Percentiles rank a stretch among this genome's conserved stretches.
phyloP scores from a whole-genome alignment of 2,888 invertebrate species.

The Colletes collaris region DNA sequence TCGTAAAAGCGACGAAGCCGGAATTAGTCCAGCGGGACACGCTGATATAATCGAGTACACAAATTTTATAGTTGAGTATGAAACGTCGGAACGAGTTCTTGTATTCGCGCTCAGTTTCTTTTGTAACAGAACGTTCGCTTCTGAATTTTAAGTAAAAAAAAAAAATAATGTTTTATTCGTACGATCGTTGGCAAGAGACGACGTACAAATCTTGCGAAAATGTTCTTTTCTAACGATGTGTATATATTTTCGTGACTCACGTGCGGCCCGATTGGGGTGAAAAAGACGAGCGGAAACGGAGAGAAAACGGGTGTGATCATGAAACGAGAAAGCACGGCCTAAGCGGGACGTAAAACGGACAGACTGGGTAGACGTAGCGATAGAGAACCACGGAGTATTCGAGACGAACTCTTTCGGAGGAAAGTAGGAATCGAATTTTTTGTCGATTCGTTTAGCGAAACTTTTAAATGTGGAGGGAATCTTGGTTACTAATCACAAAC shows the following conservation, averaged over 20 bases:
- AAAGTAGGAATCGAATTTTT: conserved; percentile 4
- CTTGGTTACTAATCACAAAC: too few relatives aligned
- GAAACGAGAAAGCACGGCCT: conserved; percentile 70
- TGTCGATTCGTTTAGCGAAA: too few relatives aligned
- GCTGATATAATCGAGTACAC: neutral
- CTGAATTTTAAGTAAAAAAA: too few relatives aligned
- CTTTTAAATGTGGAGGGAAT: too few relatives aligned
- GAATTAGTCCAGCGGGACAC: neutral
- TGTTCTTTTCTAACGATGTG: conserved; percentile 7
- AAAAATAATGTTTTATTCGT: too few relatives aligned
- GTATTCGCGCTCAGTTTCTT: neutral
- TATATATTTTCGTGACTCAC: neutral
- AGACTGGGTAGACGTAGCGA: conserved; percentile 9
- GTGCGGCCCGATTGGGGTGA: conserved; percentile 43
- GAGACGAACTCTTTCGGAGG: conserved; percentile 27
- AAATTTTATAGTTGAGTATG: neutral
- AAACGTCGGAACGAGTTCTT: neutral
- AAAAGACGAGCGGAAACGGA: neutral
- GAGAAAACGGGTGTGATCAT: conserved; percentile 6
- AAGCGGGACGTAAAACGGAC: conserved; percentile 53
- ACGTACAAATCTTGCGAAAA: neutral
- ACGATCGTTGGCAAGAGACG: too few relatives aligned
- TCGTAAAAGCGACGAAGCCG: neutral
- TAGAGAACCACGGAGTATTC: neutral
- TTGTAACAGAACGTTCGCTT: too few relatives aligned